These are phyloP conservation scores for Orius insidiosus DNA, from an alignment of 1,140 invertebrate genomes.

Conservation along the genomic window DNA sequence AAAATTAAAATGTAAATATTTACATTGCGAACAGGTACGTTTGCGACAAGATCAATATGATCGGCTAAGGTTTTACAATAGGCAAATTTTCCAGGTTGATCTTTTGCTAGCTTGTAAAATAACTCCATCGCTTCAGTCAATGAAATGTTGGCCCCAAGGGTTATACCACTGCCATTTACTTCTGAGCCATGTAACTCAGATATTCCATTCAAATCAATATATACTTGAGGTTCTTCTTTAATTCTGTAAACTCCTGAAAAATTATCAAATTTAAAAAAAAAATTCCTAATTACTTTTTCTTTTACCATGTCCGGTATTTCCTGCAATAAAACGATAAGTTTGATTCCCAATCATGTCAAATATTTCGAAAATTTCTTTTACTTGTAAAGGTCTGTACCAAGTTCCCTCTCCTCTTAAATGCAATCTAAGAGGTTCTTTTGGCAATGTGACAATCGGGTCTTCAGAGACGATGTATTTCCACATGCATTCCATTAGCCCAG, in stretches of 20 bases:
- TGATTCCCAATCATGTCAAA: slow-evolving; percentile 29
- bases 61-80: slow-evolving; percentile 30
- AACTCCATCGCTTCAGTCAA: slow-evolving; percentile 43
- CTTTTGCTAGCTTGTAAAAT: slow-evolving; percentile 33
- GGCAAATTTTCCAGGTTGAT: slow-evolving; percentile 26
- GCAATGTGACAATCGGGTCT: not conserved
- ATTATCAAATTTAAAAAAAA: too few species aligned
- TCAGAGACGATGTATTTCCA: not conserved
- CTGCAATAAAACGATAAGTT: slow-evolving; percentile 42
- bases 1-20: not conserved
- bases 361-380: slow-evolving; percentile 34
- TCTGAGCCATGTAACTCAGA: slow-evolving; percentile 35
- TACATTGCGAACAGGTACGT: slow-evolving; percentile 47
- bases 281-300: too few species aligned
- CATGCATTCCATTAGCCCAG: slow-evolving; percentile 1
- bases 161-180: slow-evolving; percentile 30
- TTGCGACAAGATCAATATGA: slow-evolving; percentile 52
- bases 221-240: slow-evolving; percentile 31
- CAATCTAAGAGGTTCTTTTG: slow-evolving; percentile 2
- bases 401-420: slow-evolving; percentile 2
- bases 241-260: slow-evolving; percentile 35
- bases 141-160: slow-evolving; percentile 43
- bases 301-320: slow-evolving; percentile 45
- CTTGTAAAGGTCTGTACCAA: slow-evolving; percentile 13
- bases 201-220: slow-evolving; percentile 55